phyloP scores from a whole-genome alignment of 2,113 vertebrate genomes.

The Myotis yumanensis region DNA sequence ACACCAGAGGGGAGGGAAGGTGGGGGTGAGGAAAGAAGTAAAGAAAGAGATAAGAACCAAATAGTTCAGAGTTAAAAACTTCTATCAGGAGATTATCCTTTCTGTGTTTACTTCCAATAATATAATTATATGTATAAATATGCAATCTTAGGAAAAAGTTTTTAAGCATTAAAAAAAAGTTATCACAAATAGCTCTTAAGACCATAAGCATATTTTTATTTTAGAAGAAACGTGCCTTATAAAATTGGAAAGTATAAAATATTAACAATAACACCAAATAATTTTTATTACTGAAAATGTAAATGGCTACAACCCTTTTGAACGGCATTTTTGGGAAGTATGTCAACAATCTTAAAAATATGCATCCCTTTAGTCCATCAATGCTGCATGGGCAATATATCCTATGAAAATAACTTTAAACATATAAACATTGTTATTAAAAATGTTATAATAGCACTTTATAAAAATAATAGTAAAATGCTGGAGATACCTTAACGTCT shows the following conservation, averaged over 20 bases:
- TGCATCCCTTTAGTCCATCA: neutral
- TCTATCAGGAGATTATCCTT: neutral
- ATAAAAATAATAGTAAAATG: neutral
- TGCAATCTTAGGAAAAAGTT: neutral
- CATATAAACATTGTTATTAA: neutral
- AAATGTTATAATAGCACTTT: neutral
- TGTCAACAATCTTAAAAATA: neutral
- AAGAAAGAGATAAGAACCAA: neutral
- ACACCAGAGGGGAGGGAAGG: too few species aligned
- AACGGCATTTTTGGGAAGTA: neutral
- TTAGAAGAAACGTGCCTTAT: neutral
- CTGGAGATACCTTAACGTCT: neutral
- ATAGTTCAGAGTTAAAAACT: neutral
- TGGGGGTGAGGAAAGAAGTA: neutral
- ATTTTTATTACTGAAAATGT: neutral
- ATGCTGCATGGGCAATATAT: neutral
- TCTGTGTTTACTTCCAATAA: neutral
- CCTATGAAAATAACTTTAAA: constrained; percentile 22
- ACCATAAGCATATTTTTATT: neutral
- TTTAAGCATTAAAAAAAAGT: neutral
- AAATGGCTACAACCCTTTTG: neutral
- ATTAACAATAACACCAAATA: neutral
- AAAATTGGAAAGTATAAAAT: neutral
- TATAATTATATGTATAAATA: neutral
- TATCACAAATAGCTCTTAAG: neutral